Base-by-base conservation (phyloP, 1,140 invertebrate species). In the Platorchestia sp. region DNA sequence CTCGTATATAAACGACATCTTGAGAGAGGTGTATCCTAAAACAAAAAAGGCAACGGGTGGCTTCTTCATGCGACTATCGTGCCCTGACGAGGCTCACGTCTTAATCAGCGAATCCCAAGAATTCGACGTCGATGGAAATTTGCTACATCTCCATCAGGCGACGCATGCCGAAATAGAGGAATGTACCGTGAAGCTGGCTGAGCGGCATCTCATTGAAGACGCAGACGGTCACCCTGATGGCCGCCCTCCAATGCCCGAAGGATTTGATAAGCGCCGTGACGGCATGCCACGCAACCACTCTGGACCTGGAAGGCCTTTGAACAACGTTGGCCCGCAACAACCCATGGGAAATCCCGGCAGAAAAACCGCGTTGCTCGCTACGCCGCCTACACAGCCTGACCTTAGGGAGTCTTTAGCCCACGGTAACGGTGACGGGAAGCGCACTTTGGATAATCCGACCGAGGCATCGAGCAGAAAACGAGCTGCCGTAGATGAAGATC, bases 1-100 rank as follows among this genome's bases (percentile, higher is more conserved):
- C 22, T 95, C 91, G 47, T 96, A 95, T n/a, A 95, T 96, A 45
- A 59, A 96, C 90, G 96, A 96, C 45, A 95, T 96, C 42, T 89
- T 96, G 47, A 43, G 96, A 7, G 96, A 96, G 59, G 95, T 95
- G n/a, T 90, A 95, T 19, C 96, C 95, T 87, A 95, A 95, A 36
- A 96, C 75, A 45, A 41, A 86, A 27, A 95, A 95, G 43, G 95
- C 95, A 59, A 95, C 93, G 40, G 96, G 96, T 42, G 86, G 95
- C 5, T 96, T 95, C 53, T 96, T 96, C 89, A 95, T 96, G 45
- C 59, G 95, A 43, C 90, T 96, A 1, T 95, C n/a, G 47, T 95
- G 95, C 40, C 53, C 95, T n/a, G 96, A 96, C 22, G 96, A 96
- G 27, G 96, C 95, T 0, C 95, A 95, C 91, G 95, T 86, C 89